Evolutionary conservation across 2,113 vertebrate species (phyloP), one percentile per base, ranked within the genome.

Genomic region (Gopherus flavomarginatus): DNA sequence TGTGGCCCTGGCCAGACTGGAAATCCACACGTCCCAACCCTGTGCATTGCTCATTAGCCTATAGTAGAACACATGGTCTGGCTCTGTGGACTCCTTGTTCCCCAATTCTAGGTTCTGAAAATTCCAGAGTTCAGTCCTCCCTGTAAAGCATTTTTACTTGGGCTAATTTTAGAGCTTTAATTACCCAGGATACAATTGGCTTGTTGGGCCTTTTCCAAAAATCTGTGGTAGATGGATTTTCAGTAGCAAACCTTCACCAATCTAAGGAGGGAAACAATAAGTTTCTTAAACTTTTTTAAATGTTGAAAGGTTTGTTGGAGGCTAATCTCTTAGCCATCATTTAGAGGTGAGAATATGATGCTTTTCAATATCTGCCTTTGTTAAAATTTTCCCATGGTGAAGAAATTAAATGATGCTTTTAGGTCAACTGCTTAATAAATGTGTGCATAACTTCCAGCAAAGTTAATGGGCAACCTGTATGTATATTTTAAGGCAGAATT

Each of bases 311-410:
- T 78, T 87, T 49, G 80, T 83, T 86, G 27, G 80, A 56, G 49
- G 2, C 2, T 1, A 78, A 49, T 50, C 11, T 49, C 81, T 31
- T 44, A 29, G 2, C 56, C 8, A 38, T 6, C 16, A 0, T 78
- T 80, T 27, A 49, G 49, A 77, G 5, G 69, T 38, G 21, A 42
- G 69, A 75, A 42, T 24, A 21, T 75, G n/a, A 42, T 75, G 69
- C 22, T 77, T 44, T 44, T 42, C 38, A 42, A 44, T 44, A 77
- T 77, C 22, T 26, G 12, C 38, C 72, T 77, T 77, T 44, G 72
- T 44, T 42, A 77, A 22, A 77, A n/a, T 44, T 77, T 77, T 24
- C 81, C 12, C 12, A 62, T 22, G 24, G 57, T 11, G 3, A 69
- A 26, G 47, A 93, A 84, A 87, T 2, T 59, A 85, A 92, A 92